Evolutionary conservation across 2,113 vertebrate genomes (phyloP).

Genomic region (Psilopsiagon aurifrons): DNA sequence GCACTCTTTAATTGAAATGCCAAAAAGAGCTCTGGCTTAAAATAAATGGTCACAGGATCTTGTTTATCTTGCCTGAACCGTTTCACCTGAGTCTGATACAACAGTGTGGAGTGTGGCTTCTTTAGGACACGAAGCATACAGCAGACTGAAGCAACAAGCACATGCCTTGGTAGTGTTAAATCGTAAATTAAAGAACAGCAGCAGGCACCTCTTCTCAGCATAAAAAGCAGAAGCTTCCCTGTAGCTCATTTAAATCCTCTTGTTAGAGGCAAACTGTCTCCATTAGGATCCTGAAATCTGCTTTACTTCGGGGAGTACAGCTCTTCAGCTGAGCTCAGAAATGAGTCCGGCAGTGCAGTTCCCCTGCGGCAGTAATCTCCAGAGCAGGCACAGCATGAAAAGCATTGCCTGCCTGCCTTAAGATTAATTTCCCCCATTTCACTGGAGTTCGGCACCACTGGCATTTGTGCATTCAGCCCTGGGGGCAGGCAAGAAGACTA

Average conservation of each 20-base stretch:
- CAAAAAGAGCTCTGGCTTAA: neutral
- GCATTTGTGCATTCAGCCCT: neutral
- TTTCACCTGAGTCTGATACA: neutral
- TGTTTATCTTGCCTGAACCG: neutral
- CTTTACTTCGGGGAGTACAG: neutral
- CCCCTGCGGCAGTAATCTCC: neutral
- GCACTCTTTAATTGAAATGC: neutral
- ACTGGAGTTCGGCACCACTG: neutral
- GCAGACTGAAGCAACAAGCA: neutral
- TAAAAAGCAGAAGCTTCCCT: neutral
- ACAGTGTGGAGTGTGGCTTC: neutral
- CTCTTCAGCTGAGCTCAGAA: conserved; percentile 11
- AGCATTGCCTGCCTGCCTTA: neutral
- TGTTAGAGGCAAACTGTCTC: neutral
- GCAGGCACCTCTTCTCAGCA: neutral
- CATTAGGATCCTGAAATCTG: neutral
- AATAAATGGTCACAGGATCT: neutral
- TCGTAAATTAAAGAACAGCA: conserved; percentile 6
- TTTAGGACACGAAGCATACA: neutral
- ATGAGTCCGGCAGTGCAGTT: neutral
- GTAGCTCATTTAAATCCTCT: neutral
- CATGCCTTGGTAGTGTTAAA: neutral
- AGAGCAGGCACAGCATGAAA: neutral
- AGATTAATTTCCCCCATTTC: neutral
- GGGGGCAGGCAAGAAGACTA: neutral